Conservation (phyloP, 2,888 invertebrate species). For the Habrosyne pyritoides region DNA sequence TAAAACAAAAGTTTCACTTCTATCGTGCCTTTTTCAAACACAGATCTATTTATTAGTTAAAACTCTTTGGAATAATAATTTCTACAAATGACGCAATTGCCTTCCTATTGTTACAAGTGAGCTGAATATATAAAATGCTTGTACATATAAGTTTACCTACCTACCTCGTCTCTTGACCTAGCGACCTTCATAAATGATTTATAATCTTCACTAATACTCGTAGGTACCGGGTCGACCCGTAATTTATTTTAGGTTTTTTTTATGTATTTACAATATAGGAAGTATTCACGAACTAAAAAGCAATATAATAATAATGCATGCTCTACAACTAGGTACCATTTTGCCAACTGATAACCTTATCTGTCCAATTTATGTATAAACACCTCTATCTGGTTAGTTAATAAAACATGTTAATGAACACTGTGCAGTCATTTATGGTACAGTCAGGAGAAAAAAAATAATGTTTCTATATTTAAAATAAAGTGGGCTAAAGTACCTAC, state of each 20-base stretch:
- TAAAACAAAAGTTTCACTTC: too few relatives aligned
- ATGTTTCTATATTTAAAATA: neutral
- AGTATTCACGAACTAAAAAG: neutral
- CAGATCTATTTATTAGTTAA: neutral
- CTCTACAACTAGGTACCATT: constrained; percentile 30
- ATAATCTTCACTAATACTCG: neutral
- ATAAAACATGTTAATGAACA: constrained; percentile 51
- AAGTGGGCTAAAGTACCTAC: too few relatives aligned
- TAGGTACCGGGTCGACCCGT: neutral
- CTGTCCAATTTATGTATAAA: constrained; percentile 73
- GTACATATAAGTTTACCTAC: neutral
- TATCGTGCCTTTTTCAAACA: too few relatives aligned
- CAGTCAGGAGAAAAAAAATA: constrained; percentile 34
- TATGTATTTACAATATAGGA: neutral
- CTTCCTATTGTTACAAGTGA: neutral
- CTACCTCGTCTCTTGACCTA: constrained; percentile 11
- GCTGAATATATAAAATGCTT: neutral
- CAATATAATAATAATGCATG: constrained; percentile 23
- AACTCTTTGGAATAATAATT: neutral
- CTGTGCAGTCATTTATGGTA: constrained; percentile 26
- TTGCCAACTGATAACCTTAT: constrained; percentile 68
- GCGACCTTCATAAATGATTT: constrained; percentile 11
- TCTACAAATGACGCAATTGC: neutral
- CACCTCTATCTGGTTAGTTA: constrained; percentile 70
- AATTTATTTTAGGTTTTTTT: neutral